Conservation (phyloP, 2,888 invertebrate species). For the Bugulina stolonifera region DNA sequence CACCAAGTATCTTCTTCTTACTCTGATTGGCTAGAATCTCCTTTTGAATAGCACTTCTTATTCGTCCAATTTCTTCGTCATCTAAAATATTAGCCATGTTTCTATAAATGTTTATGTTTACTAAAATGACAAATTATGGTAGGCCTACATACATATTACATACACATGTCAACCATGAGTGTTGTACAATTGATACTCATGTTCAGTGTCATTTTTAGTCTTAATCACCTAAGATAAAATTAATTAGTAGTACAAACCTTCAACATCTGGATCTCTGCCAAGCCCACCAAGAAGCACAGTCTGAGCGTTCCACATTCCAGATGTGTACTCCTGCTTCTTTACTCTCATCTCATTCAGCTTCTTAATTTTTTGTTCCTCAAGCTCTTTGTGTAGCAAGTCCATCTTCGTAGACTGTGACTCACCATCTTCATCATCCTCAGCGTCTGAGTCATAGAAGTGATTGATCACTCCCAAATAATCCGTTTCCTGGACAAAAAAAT, state of each 20-base stretch:
- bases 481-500: constrained; percentile 43
- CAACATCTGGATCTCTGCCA: constrained; percentile 43
- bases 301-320: constrained; percentile 52
- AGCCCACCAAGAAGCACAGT: constrained; percentile 49
- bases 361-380: constrained; percentile 32
- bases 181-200: too few species aligned
- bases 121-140: too few species aligned
- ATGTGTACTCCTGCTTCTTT: constrained; percentile 43
- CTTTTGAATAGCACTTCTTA: constrained; percentile 22
- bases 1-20: constrained; percentile 25
- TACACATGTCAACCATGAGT: too few species aligned
- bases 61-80: constrained; percentile 21
- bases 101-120: too few species aligned
- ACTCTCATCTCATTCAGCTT: constrained; percentile 41
- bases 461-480: constrained; percentile 51
- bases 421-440: constrained; percentile 44
- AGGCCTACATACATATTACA: too few species aligned
- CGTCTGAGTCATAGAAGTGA: constrained; percentile 49
- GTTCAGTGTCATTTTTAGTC: too few species aligned
- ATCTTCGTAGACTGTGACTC: constrained; percentile 28
- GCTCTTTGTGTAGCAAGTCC: constrained; percentile 23
- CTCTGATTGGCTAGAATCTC: constrained; percentile 17
- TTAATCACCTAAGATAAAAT: too few species aligned
- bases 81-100: too few species aligned
- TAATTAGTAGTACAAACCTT: constrained; percentile 38